phyloP scores from a whole-genome alignment of 2,888 invertebrate species.

The Odontomyia ornata region DNA sequence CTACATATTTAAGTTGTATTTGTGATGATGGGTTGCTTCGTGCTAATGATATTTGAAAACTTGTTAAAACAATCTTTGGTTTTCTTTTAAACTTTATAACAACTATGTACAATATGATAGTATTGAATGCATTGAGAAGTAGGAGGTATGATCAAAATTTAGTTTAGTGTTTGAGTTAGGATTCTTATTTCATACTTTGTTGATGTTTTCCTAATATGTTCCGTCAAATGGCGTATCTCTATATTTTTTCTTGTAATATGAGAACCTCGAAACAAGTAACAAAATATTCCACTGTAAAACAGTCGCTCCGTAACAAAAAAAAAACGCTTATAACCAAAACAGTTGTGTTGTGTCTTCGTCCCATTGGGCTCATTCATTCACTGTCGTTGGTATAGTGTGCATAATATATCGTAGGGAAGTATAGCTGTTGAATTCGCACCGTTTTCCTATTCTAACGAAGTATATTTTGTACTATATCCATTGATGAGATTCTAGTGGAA shows the following conservation, averaged over 20 bases:
- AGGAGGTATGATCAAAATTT: conserved; percentile 24
- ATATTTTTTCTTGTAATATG: conserved; percentile 83
- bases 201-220: conserved; percentile 61
- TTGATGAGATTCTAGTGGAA: no score
- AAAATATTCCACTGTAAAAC: conserved; percentile 91
- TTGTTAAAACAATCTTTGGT: conserved; percentile 29
- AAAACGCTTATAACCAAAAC: background rate
- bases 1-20: conserved; percentile 37
- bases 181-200: conserved; percentile 26
- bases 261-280: conserved; percentile 90
- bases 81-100: conserved; percentile 18
- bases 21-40: background rate
- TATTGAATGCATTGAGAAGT: background rate
- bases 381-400: background rate
- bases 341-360: background rate
- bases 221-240: conserved; percentile 65
- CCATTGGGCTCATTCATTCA: background rate
- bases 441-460: background rate
- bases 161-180: no score
- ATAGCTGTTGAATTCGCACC: background rate
- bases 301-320: conserved; percentile 72
- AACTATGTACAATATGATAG: conserved; percentile 33
- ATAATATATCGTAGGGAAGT: background rate
- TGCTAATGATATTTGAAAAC: conserved; percentile 9
- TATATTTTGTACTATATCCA: conserved; percentile 30